Conservation (phyloP, 2,797 vertebrate genomes). For the Craterocephalus amniculus region DNA sequence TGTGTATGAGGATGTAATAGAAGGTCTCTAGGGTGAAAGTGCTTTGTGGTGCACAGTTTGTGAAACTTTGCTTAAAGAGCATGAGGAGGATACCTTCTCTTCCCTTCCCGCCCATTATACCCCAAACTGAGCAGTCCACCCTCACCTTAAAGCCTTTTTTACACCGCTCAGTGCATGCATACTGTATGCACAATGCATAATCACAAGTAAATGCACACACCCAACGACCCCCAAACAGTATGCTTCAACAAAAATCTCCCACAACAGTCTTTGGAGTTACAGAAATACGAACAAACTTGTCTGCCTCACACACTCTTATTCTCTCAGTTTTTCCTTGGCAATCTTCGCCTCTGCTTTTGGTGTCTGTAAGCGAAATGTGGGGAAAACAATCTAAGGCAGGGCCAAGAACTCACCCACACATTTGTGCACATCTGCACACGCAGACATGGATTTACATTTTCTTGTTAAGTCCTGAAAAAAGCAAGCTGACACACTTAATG, state of each 20-base stretch:
- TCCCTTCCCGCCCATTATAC: constrained; percentile 46
- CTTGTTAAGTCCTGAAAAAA: not conserved
- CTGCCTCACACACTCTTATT: constrained; percentile 10
- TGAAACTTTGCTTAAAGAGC: constrained; percentile 36
- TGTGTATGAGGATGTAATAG: constrained; percentile 21
- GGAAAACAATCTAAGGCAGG: constrained; percentile 34
- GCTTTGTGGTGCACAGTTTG: constrained; percentile 49
- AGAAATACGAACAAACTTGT: constrained; percentile 33
- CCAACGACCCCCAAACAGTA: not conserved
- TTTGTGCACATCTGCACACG: constrained; percentile 17
- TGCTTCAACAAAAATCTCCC: constrained; percentile 31
- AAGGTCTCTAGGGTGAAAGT: constrained; percentile 36
- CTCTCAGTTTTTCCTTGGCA: constrained; percentile 26
- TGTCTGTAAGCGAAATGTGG: constrained; percentile 42
- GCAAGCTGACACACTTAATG: not conserved
- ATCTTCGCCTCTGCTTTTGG: constrained; percentile 28
- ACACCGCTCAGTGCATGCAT: constrained; percentile 44
- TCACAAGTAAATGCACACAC: constrained; percentile 33
- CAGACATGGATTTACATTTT: constrained; percentile 5
- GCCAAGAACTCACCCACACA: constrained; percentile 44
- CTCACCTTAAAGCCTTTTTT: constrained; percentile 56
- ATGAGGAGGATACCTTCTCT: constrained; percentile 42
- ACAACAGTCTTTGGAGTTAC: constrained; percentile 22
- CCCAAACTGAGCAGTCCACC: constrained; percentile 50
- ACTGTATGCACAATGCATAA: constrained; percentile 23